Evolutionary conservation across 2,888 invertebrate genomes (phyloP).

Genomic region (Drosophila helvetica): DNA sequence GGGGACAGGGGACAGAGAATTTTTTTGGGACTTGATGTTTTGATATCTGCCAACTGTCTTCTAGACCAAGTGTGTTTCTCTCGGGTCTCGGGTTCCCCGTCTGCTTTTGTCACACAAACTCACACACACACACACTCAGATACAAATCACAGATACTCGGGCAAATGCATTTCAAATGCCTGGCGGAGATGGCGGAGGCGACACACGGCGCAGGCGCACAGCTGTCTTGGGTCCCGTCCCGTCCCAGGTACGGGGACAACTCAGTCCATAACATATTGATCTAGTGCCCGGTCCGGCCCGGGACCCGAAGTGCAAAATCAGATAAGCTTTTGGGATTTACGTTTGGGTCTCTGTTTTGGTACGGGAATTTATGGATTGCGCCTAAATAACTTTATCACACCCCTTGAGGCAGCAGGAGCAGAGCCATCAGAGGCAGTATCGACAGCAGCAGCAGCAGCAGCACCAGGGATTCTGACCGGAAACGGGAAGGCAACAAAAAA

Average conservation of each 20-base stretch:
- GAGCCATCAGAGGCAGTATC: constrained; percentile 24
- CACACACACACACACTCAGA: constrained; percentile 19
- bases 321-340: constrained; percentile 67
- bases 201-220: constrained; percentile 74
- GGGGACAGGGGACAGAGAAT: constrained; percentile 27
- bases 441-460: constrained; percentile 17
- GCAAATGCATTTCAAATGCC: constrained; percentile 44
- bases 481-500: constrained; percentile 53
- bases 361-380: constrained; percentile 81
- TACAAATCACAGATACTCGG: constrained; percentile 1
- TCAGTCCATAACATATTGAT: constrained; percentile 60
- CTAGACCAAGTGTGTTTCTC: constrained; percentile 20
- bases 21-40: constrained; percentile 17
- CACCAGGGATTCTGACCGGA: constrained; percentile 61
- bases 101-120: constrained; percentile 15
- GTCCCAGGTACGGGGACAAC: constrained; percentile 35
- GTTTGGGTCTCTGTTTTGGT: constrained; percentile 35
- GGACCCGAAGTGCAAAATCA: constrained; percentile 74
- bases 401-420: constrained; percentile 19
- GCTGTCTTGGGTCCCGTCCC: constrained; percentile 54
- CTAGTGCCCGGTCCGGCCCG: constrained; percentile 54
- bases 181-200: constrained; percentile 21
- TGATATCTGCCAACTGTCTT: constrained; percentile 49
- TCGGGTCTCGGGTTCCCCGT: constrained; percentile 22
- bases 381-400: constrained; percentile 81